Evolutionary conservation across 2,113 vertebrate genomes (phyloP).

Genomic region (Delphinus delphis): DNA sequence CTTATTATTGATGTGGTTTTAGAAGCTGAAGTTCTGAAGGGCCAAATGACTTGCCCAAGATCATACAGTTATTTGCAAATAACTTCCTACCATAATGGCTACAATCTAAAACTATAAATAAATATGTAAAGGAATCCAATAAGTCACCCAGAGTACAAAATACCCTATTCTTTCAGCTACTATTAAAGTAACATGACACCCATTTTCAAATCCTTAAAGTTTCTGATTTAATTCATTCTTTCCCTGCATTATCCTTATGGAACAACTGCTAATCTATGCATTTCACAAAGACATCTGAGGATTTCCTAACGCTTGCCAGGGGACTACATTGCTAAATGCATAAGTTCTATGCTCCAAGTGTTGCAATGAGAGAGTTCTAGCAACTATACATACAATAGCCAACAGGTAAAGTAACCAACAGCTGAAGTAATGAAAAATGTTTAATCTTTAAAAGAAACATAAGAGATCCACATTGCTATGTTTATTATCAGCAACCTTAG

Average conservation of each 20-base stretch:
- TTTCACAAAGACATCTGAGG: slow-evolving; percentile 1
- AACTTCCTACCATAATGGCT: neutral
- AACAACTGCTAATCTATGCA: neutral
- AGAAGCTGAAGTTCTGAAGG: neutral
- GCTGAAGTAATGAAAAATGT: neutral
- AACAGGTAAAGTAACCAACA: neutral
- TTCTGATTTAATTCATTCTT: neutral
- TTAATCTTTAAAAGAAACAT: neutral
- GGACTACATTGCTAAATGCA: neutral
- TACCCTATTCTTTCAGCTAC: neutral
- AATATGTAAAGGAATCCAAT: neutral
- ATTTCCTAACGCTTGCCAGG: neutral
- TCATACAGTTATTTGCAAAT: neutral
- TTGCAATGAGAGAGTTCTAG: neutral
- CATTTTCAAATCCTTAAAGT: slow-evolving; percentile 1
- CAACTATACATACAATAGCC: neutral
- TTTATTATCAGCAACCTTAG: neutral
- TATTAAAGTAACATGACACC: neutral
- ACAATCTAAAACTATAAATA: slow-evolving; percentile 11
- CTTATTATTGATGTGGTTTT: neutral
- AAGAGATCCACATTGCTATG: neutral
- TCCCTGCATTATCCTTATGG: neutral
- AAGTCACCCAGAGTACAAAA: slow-evolving; percentile 1
- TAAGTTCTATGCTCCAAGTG: neutral
- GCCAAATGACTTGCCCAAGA: neutral